These are phyloP conservation scores for Noturus placidus DNA, from an alignment of 2,113 vertebrate genomes.

Conservation along the genomic window DNA sequence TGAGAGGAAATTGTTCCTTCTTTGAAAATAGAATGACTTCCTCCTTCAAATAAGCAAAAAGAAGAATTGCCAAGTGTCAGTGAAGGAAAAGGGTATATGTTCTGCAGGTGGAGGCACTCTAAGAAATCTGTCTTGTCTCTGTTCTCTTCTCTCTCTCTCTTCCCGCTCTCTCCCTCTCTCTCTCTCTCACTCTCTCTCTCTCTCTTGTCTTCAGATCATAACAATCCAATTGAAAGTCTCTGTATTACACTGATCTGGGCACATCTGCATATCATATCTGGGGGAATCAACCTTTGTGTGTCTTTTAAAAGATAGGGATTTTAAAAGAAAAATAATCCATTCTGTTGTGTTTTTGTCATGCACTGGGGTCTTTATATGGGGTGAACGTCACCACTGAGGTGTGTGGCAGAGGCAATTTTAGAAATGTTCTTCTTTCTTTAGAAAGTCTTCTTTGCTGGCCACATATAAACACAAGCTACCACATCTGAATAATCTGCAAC, in stretches of 20 bases:
- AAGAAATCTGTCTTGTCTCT: constrained; percentile 12
- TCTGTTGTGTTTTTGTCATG: not conserved
- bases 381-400: not conserved
- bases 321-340: constrained; percentile 31
- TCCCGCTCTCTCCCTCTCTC: constrained; percentile 30
- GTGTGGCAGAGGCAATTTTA: constrained; percentile 27
- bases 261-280: constrained; percentile 69
- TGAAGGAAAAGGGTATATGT: constrained; percentile 56
- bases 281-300: not conserved
- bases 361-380: not conserved
- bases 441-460: constrained; percentile 29
- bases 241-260: constrained; percentile 63
- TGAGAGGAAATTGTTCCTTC: constrained; percentile 61
- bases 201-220: constrained; percentile 22
- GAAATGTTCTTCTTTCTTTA: constrained; percentile 27
- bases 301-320: not conserved
- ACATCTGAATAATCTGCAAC: constrained; percentile 52
- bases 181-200: no score
- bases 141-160: not conserved
- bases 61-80: constrained; percentile 50
- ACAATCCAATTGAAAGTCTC: constrained; percentile 67
- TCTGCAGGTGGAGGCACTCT: constrained; percentile 28
- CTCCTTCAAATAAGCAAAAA: constrained; percentile 55
- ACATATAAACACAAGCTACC: constrained; percentile 50
- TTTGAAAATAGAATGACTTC: constrained; percentile 61